Percentiles rank a stretch among this genome's conserved stretches.
These are phyloP conservation scores for Drymonia ruficornis DNA, from an alignment of 2,888 invertebrate genomes.

Conservation along the genomic window DNA sequence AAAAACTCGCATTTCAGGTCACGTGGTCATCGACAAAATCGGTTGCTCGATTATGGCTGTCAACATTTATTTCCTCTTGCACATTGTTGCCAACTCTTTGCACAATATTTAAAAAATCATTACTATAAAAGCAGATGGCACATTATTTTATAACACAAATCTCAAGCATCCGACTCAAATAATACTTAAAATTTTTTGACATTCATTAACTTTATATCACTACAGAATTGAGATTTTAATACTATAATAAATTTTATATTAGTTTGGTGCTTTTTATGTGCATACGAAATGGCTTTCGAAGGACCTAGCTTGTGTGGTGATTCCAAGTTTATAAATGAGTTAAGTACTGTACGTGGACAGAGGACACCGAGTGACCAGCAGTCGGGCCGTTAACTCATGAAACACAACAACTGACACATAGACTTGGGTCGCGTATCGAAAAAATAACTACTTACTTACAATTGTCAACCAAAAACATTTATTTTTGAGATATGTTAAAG, in stretches of 20 bases:
- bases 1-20: not conserved
- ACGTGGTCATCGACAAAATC: no score
- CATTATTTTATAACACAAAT: slow-evolving; percentile 31
- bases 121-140: slow-evolving; percentile 33
- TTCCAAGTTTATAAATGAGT: slow-evolving; percentile 20
- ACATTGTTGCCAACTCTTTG: slow-evolving; percentile 26
- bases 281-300: slow-evolving; percentile 24
- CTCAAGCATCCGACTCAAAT: slow-evolving; percentile 29
- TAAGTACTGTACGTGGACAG: slow-evolving; percentile 13
- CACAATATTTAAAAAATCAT: slow-evolving; percentile 17
- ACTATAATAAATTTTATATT: slow-evolving; percentile 36
- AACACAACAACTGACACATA: slow-evolving; percentile 53
- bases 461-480: not conserved
- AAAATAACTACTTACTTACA: slow-evolving; percentile 15
- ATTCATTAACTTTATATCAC: slow-evolving; percentile 28
- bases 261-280: slow-evolving; percentile 42
- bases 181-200: slow-evolving; percentile 27
- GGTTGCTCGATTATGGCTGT: slow-evolving; percentile 8
- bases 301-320: slow-evolving; percentile 26
- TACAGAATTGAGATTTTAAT: slow-evolving; percentile 41
- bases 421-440: slow-evolving; percentile 62
- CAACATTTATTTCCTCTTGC: slow-evolving; percentile 9
- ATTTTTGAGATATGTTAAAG: slow-evolving; percentile 45
- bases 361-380: not conserved
- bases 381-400: not conserved